Conservation (phyloP, 2,113 vertebrate genomes). For the Hylia prasina region DNA sequence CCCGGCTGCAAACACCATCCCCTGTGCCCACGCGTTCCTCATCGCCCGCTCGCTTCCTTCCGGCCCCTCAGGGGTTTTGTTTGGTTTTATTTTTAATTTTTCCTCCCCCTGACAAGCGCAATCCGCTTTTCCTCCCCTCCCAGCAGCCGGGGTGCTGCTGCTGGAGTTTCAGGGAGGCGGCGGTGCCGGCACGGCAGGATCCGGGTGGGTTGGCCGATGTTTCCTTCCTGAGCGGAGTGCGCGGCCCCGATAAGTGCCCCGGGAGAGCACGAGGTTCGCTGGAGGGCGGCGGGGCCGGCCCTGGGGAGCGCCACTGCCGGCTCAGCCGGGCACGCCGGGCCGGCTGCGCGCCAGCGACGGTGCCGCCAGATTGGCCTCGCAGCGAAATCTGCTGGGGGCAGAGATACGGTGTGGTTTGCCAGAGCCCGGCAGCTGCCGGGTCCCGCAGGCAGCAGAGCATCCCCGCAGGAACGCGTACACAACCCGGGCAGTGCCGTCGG, state of each 20-base stretch:
- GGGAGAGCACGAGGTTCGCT: not conserved
- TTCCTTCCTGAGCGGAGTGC: constrained; percentile 57
- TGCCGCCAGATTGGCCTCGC: not conserved
- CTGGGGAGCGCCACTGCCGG: not conserved
- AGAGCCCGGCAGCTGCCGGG: not conserved
- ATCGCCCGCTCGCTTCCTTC: not conserved
- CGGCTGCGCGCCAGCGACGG: not conserved
- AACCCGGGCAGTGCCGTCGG: accelerated
- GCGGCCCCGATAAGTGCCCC: constrained; percentile 25
- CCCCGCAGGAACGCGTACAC: accelerated
- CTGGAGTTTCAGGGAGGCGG: not conserved
- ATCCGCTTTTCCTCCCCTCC: not conserved
- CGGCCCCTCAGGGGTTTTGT: accelerated
- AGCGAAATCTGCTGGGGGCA: not conserved
- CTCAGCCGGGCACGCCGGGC: not conserved
- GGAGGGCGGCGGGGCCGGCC: not conserved
- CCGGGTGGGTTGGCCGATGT: not conserved
- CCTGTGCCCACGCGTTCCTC: not conserved
- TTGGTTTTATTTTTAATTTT: not conserved
- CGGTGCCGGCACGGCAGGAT: not conserved
- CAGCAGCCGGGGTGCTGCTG: not conserved
- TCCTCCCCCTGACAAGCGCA: not conserved
- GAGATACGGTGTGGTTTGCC: not conserved
- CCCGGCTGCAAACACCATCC: not conserved
- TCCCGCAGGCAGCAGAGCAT: not conserved